Base-by-base conservation (phyloP, 2,888 invertebrate genomes). In the Orchestes rusci region DNA sequence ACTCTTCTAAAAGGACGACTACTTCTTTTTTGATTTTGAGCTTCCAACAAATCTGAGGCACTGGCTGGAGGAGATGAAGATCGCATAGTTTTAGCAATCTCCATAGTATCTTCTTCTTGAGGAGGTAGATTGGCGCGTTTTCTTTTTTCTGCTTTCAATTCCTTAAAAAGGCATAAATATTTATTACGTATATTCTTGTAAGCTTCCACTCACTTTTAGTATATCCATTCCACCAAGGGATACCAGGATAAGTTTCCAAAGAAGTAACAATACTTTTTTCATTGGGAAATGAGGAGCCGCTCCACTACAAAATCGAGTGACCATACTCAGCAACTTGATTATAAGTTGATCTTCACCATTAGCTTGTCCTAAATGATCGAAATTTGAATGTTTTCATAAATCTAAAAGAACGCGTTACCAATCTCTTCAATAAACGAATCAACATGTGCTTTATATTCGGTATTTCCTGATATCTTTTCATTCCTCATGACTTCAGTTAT, bases 271-370 rank as follows among this genome's bases (percentile, higher is more conserved):
- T 7, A 97, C 90, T 71, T 99, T 99, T 67, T 95, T 96, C 82
- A 99, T 96, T 2, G 99, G 99, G 70, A 94, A 97, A 71, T 97
- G 95, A 13, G 96, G 93, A 4, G 92, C 88, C 17, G 86, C 83
- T 1, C 96, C 96, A 56, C 92, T 90, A 70, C 97, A 97, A 64
- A 97, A 93, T 56, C 87, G 80, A 20, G 94, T 94, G 18, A 97
- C 90, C 96, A 99, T 96, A 52, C 89, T 85, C 46, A 99, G 77
- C 39, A 99, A 73, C 61, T 92, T 89, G 2, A 95, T 83, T 27
- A 89, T 82, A 18, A 96, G 68, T 45, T 92, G 68, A 65, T 94
- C 94, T 59, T 94, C 92, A 17, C 83, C 80, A 39, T 72, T 68
- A 4, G 76, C 71, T 60, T 73, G 71, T 44, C 27, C 15, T 34